phyloP scores from a whole-genome alignment of 2,888 invertebrate species.

The Mechanitis mazaeus region DNA sequence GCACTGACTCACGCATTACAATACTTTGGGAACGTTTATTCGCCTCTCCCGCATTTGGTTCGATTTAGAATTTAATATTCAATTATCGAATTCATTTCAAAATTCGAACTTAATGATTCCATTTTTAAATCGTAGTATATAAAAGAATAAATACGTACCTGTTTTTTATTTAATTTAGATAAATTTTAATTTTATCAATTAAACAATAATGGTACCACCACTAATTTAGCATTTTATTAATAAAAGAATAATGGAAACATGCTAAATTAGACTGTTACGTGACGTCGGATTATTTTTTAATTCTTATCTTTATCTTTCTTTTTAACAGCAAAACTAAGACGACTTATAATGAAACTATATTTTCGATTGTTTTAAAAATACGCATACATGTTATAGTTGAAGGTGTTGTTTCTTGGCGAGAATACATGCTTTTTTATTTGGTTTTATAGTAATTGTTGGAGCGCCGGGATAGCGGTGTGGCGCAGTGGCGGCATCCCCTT shows the following conservation, averaged over 20 bases:
- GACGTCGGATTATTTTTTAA: too few relatives aligned
- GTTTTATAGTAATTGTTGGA: conserved; percentile 45
- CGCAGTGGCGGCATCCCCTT: conserved; percentile 62
- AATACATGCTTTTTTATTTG: conserved; percentile 37
- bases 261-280: too few relatives aligned
- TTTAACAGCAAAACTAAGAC: not conserved
- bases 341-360: too few relatives aligned
- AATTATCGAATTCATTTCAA: conserved; percentile 32
- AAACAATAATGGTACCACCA: not conserved
- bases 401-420: conserved; percentile 41
- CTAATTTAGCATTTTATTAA: not conserved
- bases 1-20: conserved; percentile 69
- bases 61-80: conserved; percentile 54
- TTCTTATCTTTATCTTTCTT: too few relatives aligned
- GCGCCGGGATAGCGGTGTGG: conserved; percentile 41
- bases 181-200: conserved; percentile 20
- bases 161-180: conserved; percentile 29
- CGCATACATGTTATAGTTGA: not conserved
- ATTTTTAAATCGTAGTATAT: conserved; percentile 1
- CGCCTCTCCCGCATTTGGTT: conserved; percentile 48
- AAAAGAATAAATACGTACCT: too few relatives aligned
- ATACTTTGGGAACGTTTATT: conserved; percentile 54
- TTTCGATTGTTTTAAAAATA: too few relatives aligned
- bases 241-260: too few relatives aligned
- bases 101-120: too few relatives aligned